These are phyloP conservation scores for Lethenteron reissneri DNA, from an alignment of 2,113 vertebrate species.

Conservation along the genomic window DNA sequence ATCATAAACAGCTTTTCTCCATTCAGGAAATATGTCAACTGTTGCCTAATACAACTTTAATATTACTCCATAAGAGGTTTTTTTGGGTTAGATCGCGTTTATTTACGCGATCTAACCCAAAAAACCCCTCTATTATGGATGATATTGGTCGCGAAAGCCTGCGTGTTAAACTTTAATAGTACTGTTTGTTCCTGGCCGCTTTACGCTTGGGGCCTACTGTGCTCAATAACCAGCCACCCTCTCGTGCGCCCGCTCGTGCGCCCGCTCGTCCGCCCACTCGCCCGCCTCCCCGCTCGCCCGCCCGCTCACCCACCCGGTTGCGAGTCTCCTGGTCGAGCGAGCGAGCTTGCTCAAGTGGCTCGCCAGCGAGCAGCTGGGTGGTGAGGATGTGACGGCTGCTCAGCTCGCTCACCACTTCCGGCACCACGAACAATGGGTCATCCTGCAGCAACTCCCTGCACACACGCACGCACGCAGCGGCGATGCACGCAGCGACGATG, in stretches of 20 bases:
- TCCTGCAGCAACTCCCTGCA: slow-evolving; percentile 31
- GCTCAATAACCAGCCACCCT: not conserved
- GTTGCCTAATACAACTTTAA: no score
- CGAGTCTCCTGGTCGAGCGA: slow-evolving; percentile 43
- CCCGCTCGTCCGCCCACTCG: not conserved
- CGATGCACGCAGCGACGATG: not conserved
- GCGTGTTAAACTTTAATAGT: not conserved
- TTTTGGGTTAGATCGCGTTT: no score
- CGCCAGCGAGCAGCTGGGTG: slow-evolving; percentile 45
- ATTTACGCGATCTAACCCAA: no score
- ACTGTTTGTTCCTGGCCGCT: no score
- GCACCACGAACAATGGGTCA: slow-evolving; percentile 38
- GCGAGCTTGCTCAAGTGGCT: slow-evolving; percentile 46
- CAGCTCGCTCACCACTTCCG: slow-evolving; percentile 39
- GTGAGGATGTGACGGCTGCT: slow-evolving; percentile 30
- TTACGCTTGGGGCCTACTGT: not conserved
- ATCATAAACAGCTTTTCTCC: no score
- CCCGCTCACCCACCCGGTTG: slow-evolving; percentile 27
- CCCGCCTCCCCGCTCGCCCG: no score
- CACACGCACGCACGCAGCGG: no score
- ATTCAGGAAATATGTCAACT: no score
- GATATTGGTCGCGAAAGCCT: not conserved
- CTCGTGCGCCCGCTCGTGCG: not conserved
- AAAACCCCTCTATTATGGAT: no score
- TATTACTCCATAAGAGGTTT: no score